Percentiles rank a stretch among this genome's conserved stretches.
Evolutionary conservation across 2,797 vertebrate genomes (phyloP).

Genomic region (Crypturellus tataupa): DNA sequence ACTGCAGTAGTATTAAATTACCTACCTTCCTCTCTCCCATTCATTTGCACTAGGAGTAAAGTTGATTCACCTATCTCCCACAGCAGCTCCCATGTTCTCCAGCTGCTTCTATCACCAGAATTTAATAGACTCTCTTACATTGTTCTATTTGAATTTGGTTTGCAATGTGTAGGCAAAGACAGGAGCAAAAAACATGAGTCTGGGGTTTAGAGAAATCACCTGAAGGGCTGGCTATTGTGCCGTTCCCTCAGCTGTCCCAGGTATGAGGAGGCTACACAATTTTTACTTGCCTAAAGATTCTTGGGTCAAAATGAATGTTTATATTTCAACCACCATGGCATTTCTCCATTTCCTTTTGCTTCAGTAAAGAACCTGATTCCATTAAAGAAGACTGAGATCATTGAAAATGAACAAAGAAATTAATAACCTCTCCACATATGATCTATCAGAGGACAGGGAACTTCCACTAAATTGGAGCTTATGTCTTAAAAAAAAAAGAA

Average conservation of each 20-base stretch:
- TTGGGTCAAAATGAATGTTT: neutral
- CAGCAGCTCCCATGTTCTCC: slow-evolving; percentile 1
- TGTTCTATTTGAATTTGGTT: neutral
- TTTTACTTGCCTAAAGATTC: neutral
- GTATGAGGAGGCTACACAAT: neutral
- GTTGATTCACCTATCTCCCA: neutral
- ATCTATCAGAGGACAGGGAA: neutral
- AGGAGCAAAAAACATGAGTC: neutral
- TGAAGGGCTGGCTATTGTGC: neutral
- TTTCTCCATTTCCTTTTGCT: neutral
- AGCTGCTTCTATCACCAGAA: neutral
- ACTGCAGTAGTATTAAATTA: slow-evolving; percentile 83
- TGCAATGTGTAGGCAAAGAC: neutral
- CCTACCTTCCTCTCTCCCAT: slow-evolving; percentile 63
- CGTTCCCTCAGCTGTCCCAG: neutral
- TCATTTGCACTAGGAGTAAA: neutral
- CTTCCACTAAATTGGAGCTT: neutral
- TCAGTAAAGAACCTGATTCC: neutral
- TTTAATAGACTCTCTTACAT: neutral
- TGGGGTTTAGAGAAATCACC: neutral
- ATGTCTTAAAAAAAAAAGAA: neutral
- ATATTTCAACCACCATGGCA: neutral
- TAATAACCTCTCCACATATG: neutral
- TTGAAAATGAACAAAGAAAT: neutral
- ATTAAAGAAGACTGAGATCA: neutral